phyloP scores from a whole-genome alignment of 2,113 vertebrate genomes.

The Micronycteris hirsuta region DNA sequence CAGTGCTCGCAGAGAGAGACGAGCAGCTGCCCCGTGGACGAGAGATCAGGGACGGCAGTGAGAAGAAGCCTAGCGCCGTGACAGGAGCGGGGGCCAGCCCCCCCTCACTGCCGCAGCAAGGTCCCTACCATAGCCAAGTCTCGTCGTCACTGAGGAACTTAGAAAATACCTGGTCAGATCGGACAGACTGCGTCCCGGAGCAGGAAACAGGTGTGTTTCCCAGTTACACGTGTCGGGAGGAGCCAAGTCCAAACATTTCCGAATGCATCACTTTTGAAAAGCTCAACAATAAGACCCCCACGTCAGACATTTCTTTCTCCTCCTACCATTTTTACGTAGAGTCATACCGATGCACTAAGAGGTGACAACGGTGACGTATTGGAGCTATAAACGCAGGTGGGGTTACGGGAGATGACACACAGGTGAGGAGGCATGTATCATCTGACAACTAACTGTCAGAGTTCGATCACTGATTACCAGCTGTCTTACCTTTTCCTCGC shows the following conservation, averaged over 20 bases:
- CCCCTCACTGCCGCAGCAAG: background rate
- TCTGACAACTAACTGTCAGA: background rate
- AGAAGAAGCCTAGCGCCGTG: background rate
- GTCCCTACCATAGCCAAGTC: background rate
- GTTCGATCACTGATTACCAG: background rate
- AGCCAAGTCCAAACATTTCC: background rate
- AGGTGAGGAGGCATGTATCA: background rate
- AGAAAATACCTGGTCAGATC: background rate
- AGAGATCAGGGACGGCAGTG: background rate
- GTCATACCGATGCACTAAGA: background rate
- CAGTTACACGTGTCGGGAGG: background rate
- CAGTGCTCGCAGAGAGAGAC: background rate
- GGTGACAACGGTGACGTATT: background rate
- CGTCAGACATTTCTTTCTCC: background rate
- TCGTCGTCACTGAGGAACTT: background rate
- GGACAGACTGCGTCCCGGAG: background rate
- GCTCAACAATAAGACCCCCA: background rate
- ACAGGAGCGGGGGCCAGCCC: background rate
- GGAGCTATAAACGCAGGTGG: background rate
- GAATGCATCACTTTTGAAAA: background rate
- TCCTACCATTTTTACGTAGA: background rate
- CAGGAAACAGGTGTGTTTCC: background rate
- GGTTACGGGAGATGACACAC: background rate
- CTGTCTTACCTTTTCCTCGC: background rate
- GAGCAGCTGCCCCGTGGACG: background rate